Percentiles rank a stretch among this genome's conserved stretches.
phyloP scores from a whole-genome alignment of 1,140 invertebrate genomes.

The Pararge aegeria region DNA sequence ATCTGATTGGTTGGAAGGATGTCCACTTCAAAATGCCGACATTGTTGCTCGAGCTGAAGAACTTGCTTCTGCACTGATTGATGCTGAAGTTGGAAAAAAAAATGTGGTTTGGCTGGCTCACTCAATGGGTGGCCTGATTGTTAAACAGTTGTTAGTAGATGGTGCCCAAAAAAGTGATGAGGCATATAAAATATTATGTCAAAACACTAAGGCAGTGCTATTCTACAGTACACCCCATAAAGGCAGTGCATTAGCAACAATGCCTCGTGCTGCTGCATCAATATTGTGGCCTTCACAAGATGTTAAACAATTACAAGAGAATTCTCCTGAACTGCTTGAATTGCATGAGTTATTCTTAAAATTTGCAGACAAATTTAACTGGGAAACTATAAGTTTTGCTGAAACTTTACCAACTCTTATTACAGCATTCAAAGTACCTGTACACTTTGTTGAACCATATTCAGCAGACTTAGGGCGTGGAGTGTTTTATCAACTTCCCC shows the following conservation, averaged over 20 bases:
- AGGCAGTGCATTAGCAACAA: slow-evolving; percentile 78
- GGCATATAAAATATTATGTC: slow-evolving; percentile 75
- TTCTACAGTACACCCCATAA: slow-evolving; percentile 91
- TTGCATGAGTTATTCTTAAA: slow-evolving; percentile 84
- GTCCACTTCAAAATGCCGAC: slow-evolving; percentile 68
- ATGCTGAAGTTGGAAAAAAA: slow-evolving; percentile 85
- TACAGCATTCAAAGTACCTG: slow-evolving; percentile 80
- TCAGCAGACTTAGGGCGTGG: slow-evolving; percentile 89
- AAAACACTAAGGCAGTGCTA: slow-evolving; percentile 86
- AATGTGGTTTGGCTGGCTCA: slow-evolving; percentile 88
- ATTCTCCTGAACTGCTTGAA: slow-evolving; percentile 83
- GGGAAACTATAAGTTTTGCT: slow-evolving; percentile 87
- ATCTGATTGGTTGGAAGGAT: slow-evolving; percentile 72
- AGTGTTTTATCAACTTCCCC: slow-evolving; percentile 86
- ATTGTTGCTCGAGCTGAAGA: slow-evolving; percentile 83
- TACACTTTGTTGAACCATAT: slow-evolving; percentile 84
- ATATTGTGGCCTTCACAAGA: slow-evolving; percentile 89
- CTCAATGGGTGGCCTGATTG: slow-evolving; percentile 92
- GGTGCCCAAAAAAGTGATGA: slow-evolving; percentile 43
- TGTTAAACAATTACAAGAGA: slow-evolving; percentile 88
- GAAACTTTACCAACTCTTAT: slow-evolving; percentile 86
- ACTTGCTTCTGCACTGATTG: slow-evolving; percentile 82
- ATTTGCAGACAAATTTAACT: slow-evolving; percentile 76
- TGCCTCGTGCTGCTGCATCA: slow-evolving; percentile 84
- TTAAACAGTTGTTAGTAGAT: slow-evolving; percentile 82